Conservation (phyloP, 2,113 vertebrate genomes). For the Bos javanicus region DNA sequence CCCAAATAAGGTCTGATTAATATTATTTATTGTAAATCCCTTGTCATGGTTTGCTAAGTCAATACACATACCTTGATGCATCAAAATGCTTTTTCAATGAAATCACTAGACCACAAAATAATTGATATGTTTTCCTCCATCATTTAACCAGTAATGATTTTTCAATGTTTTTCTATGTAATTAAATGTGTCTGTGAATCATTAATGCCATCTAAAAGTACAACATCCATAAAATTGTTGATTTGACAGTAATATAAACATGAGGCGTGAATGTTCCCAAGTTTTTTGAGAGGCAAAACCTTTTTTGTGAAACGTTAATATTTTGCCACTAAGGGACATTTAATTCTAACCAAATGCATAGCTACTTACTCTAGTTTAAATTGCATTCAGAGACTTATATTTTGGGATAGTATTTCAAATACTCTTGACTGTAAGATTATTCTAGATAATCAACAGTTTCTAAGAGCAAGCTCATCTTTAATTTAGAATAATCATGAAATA, state of each 20-base stretch:
- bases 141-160: background rate
- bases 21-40: background rate
- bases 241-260: background rate
- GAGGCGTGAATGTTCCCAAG: background rate
- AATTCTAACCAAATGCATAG: slow-evolving; percentile 1
- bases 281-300: background rate
- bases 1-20: background rate
- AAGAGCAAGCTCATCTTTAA: background rate
- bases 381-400: background rate
- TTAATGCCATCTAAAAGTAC: background rate
- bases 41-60: background rate
- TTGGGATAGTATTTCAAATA: background rate
- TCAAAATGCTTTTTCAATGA: background rate
- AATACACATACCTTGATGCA: background rate
- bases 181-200: background rate
- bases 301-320: background rate
- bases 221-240: background rate
- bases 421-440: background rate
- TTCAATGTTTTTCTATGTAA: background rate
- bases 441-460: background rate
- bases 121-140: background rate
- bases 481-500: background rate
- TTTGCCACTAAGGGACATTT: background rate
- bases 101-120: background rate
- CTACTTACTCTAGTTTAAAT: background rate